A percentile compares a stretch with the other conserved stretches of the same genome.
phyloP scores from a whole-genome alignment of 2,888 invertebrate genomes.

The Cryptus viduatorius region DNA sequence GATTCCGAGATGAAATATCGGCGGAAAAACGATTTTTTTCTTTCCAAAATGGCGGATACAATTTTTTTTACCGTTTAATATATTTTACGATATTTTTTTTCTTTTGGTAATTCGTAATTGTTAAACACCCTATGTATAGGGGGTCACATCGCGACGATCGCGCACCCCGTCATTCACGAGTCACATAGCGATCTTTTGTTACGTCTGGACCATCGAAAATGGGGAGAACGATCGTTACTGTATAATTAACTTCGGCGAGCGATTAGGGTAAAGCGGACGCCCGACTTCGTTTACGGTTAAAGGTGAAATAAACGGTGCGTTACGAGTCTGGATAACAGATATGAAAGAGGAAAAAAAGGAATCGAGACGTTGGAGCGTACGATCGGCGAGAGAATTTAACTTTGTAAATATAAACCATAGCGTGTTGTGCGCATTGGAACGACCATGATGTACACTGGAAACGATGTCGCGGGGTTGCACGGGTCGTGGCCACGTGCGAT shows the following conservation, averaged over 20 bases:
- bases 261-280: not conserved
- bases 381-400: not conserved
- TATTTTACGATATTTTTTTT: too few species aligned
- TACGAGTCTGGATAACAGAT: not conserved
- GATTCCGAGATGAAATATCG: not conserved
- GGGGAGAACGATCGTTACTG: not conserved
- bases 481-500: constrained; percentile 64
- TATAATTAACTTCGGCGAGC: constrained; percentile 1
- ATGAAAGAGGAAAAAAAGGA: not conserved
- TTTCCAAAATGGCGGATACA: not conserved
- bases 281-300: not conserved
- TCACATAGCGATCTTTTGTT: constrained; percentile 23
- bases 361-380: not conserved
- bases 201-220: not conserved
- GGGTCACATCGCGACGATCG: constrained; percentile 6
- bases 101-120: not conserved
- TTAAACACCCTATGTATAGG: constrained; percentile 28
- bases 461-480: constrained; percentile 62
- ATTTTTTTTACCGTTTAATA: too few species aligned
- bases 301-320: constrained; percentile 5
- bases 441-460: constrained; percentile 23
- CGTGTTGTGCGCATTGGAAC: constrained; percentile 15
- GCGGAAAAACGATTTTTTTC: not conserved
- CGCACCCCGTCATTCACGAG: constrained; percentile 7
- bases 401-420: constrained; percentile 27